These are phyloP conservation scores for Channa maculata DNA, from an alignment of 2,113 vertebrate species.

Conservation along the genomic window DNA sequence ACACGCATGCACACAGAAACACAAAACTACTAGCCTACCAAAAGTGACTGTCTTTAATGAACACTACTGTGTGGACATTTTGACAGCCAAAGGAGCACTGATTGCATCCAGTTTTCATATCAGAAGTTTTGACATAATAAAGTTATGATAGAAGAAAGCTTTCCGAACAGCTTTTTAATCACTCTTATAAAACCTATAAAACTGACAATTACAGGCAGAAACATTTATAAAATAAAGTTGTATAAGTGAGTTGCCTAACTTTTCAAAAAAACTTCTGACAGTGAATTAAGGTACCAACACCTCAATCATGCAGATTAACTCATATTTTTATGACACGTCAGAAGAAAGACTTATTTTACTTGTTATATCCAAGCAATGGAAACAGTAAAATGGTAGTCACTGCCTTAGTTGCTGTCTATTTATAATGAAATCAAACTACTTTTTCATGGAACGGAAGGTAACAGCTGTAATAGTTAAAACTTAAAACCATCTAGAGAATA, in stretches of 20 bases:
- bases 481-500: background rate
- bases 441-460: background rate
- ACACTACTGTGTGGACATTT: background rate
- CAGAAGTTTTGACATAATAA: constrained; percentile 21
- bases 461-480: background rate
- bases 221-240: background rate
- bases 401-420: background rate
- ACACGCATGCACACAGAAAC: background rate
- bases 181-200: background rate
- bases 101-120: constrained; percentile 6
- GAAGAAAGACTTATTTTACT: constrained; percentile 28
- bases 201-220: constrained; percentile 20
- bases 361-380: too few species aligned
- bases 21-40: constrained; percentile 5
- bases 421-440: constrained; percentile 19
- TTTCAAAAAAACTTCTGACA: background rate
- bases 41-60: constrained; percentile 11
- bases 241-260: background rate
- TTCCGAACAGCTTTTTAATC: constrained; percentile 15
- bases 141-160: background rate
- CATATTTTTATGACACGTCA: constrained; percentile 16
- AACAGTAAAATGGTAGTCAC: too few species aligned
- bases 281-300: background rate
- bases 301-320: background rate
- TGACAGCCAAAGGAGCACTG: constrained; percentile 30